phyloP scores from a whole-genome alignment of 1,140 invertebrate species.

The Musca vetustissima region DNA sequence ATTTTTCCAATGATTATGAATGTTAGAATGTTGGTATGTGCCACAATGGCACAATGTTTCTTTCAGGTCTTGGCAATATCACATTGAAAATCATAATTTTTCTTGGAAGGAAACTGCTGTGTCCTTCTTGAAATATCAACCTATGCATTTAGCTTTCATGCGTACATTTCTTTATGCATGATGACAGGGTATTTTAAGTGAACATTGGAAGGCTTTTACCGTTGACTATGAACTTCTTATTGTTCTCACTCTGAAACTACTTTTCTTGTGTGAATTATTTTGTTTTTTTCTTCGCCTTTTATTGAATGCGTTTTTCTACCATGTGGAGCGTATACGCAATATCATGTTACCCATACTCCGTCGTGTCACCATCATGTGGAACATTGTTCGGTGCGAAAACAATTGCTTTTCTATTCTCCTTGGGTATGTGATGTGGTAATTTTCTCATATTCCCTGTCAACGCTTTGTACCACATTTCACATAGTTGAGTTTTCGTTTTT shows the following conservation, averaged over 20 bases:
- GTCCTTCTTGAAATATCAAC: neutral
- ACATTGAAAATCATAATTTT: constrained; percentile 10
- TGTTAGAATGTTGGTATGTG: neutral
- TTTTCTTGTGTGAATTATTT: neutral
- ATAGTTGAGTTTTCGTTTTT: constrained; percentile 5
- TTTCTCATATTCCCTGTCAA: constrained; percentile 1
- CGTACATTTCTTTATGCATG: neutral
- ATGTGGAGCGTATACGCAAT: constrained; percentile 22
- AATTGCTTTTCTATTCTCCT: no score
- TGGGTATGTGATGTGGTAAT: constrained; percentile 5
- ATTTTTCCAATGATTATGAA: neutral
- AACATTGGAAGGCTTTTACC: constrained; percentile 14
- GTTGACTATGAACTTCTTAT: constrained; percentile 17
- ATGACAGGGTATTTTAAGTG: neutral
- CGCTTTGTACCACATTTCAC: neutral
- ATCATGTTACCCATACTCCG: neutral
- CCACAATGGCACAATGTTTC: neutral
- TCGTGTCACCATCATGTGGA: no score
- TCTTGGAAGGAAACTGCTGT: neutral
- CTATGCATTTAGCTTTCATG: neutral
- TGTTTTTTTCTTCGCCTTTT: no score
- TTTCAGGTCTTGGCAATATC: constrained; percentile 12
- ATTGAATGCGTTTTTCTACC: neutral
- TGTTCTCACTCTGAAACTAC: neutral
- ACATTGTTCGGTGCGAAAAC: no score